These are phyloP conservation scores for Scomber scombrus DNA, from an alignment of 2,113 vertebrate species.

Conservation along the genomic window DNA sequence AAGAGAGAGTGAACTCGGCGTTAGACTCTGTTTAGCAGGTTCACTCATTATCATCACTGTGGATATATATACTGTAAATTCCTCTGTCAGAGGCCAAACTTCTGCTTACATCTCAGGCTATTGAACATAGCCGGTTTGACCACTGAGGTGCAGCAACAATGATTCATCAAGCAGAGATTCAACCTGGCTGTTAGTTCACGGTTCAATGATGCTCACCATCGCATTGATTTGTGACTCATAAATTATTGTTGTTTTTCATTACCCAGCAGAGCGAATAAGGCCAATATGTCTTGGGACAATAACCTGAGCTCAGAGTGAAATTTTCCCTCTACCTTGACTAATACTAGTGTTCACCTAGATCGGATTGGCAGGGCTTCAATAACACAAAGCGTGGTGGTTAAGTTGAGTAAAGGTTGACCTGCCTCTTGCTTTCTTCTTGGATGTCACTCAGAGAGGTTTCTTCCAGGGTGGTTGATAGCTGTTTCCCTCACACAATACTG, in stretches of 20 bases:
- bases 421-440: constrained; percentile 40
- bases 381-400: constrained; percentile 17
- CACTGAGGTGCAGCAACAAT: constrained; percentile 50
- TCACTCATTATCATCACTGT: constrained; percentile 34
- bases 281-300: constrained; percentile 49
- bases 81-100: constrained; percentile 63
- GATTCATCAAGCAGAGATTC: constrained; percentile 71
- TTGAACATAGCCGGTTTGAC: constrained; percentile 36
- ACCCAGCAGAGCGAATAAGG: constrained; percentile 46
- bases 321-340: constrained; percentile 47
- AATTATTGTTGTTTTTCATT: constrained; percentile 74
- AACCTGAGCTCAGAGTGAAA: constrained; percentile 44
- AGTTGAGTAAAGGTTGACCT: constrained; percentile 53
- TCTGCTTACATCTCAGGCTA: constrained; percentile 54
- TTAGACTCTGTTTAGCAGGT: constrained; percentile 49
- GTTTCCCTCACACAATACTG: constrained; percentile 38
- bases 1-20: constrained; percentile 29
- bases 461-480: constrained; percentile 56
- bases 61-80: constrained; percentile 32
- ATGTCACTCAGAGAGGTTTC: constrained; percentile 58
- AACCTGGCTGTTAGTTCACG: constrained; percentile 64
- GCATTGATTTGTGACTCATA: constrained; percentile 71
- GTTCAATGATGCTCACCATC: constrained; percentile 60
- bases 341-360: constrained; percentile 55
- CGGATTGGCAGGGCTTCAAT: constrained; percentile 56